A percentile compares a stretch with the other conserved stretches of the same genome.
Conservation (phyloP, 2,888 invertebrate species). For the Hoplodrina ambigua region DNA sequence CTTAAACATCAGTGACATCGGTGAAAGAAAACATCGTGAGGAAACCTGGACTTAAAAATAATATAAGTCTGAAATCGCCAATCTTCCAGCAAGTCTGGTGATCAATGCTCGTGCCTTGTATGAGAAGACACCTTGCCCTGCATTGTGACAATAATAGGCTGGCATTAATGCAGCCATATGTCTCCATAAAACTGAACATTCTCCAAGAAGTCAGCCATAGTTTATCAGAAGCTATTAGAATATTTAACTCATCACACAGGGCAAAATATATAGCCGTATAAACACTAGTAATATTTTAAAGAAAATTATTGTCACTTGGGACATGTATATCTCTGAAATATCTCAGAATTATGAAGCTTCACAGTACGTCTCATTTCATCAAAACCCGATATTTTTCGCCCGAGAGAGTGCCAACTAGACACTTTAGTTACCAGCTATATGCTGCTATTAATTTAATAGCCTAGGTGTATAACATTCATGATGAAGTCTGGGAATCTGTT, state of each 20-base stretch:
- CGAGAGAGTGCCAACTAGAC: constrained; percentile 52
- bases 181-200: neutral
- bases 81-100: neutral
- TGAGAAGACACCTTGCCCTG: neutral
- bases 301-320: constrained; percentile 44
- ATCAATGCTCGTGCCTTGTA: neutral
- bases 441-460: constrained; percentile 17
- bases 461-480: neutral
- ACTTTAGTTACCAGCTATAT: constrained; percentile 9
- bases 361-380: constrained; percentile 55
- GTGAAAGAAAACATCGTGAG: too few relatives aligned
- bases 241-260: constrained; percentile 8
- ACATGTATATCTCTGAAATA: constrained; percentile 49
- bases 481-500: too few relatives aligned
- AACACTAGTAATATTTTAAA: constrained; percentile 41
- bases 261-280: constrained; percentile 12
- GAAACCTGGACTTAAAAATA: neutral
- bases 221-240: neutral
- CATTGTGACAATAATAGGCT: neutral
- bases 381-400: constrained; percentile 51
- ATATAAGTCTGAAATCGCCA: too few relatives aligned
- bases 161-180: neutral
- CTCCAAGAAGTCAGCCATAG: neutral
- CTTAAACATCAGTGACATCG: neutral
- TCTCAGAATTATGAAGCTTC: constrained; percentile 47